phyloP scores from a whole-genome alignment of 2,113 vertebrate species.

The Pyxicephalus adspersus region DNA sequence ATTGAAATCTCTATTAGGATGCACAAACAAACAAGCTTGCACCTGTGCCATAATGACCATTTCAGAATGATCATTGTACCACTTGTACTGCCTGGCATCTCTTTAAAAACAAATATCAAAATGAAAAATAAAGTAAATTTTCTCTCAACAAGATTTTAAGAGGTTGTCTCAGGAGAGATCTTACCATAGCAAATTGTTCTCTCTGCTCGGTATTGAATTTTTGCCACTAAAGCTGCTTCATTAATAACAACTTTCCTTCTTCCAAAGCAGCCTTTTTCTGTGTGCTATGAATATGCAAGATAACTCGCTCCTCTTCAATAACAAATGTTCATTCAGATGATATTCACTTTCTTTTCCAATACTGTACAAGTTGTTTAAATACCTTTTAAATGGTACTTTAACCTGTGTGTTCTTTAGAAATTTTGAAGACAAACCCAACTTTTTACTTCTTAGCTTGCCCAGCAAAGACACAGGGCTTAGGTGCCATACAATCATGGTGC shows the following conservation, averaged over 20 bases:
- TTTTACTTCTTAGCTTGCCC: too few relatives aligned
- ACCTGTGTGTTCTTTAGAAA: too few relatives aligned
- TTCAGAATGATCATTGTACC: conserved; percentile 33
- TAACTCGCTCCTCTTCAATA: conserved; percentile 29
- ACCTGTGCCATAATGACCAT: background rate
- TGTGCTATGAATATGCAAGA: conserved; percentile 48
- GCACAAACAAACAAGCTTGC: too few relatives aligned
- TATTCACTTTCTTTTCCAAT: too few relatives aligned
- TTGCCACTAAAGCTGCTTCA: conserved; percentile 46
- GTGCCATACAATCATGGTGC: too few relatives aligned
- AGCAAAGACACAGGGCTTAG: too few relatives aligned
- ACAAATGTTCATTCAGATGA: too few relatives aligned
- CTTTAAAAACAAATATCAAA: background rate
- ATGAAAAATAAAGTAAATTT: conserved; percentile 17
- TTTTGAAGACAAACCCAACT: too few relatives aligned
- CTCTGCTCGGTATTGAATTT: conserved; percentile 46
- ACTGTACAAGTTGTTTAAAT: too few relatives aligned
- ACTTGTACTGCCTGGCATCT: conserved; percentile 5
- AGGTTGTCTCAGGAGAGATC: conserved; percentile 50
- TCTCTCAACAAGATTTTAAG: conserved; percentile 43
- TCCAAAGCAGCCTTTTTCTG: conserved; percentile 9
- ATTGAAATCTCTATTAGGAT: too few relatives aligned
- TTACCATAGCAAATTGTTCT: conserved; percentile 54
- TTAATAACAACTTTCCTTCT: conserved; percentile 43
- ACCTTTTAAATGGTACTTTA: too few relatives aligned